A percentile compares a stretch with the other conserved stretches of the same genome.
Evolutionary conservation across 1,140 invertebrate species (phyloP).

Genomic region (Theocolax elegans): DNA sequence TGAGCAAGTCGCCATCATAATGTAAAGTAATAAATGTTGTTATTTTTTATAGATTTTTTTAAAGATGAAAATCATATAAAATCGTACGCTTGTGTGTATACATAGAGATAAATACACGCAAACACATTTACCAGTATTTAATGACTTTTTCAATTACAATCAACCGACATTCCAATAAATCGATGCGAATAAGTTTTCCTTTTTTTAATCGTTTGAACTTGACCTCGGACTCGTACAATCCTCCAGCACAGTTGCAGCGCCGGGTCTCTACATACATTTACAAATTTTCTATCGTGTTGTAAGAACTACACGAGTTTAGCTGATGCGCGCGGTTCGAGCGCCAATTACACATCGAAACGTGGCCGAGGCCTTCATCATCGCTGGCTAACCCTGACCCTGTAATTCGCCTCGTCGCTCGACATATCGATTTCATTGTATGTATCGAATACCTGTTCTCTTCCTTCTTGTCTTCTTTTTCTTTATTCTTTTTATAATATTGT

Average conservation of each 20-base stretch:
- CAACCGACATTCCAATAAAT: too few relatives aligned
- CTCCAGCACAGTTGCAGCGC: neutral
- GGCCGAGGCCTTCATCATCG: slow-evolving; percentile 26
- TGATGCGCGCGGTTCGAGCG: slow-evolving; percentile 15
- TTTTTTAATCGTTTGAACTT: too few relatives aligned
- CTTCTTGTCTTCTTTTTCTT: neutral
- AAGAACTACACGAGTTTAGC: neutral
- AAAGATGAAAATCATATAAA: too few relatives aligned
- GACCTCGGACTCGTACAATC: neutral
- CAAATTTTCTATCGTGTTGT: neutral
- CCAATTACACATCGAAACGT: slow-evolving; percentile 34
- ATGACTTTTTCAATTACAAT: too few relatives aligned
- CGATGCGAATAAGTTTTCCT: too few relatives aligned
- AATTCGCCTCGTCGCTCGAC: slow-evolving; percentile 10
- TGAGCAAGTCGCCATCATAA: too few relatives aligned
- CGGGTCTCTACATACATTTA: neutral
- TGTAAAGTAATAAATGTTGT: too few relatives aligned
- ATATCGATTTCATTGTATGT: slow-evolving; percentile 32
- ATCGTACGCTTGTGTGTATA: too few relatives aligned
- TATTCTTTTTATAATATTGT: neutral
- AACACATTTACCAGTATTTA: too few relatives aligned
- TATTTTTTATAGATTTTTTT: too few relatives aligned
- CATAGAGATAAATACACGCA: too few relatives aligned
- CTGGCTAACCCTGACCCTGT: slow-evolving; percentile 22
- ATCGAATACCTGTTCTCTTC: slow-evolving; percentile 2